phyloP scores from a whole-genome alignment of 2,888 invertebrate species.

The Polylopha cassiicola region DNA sequence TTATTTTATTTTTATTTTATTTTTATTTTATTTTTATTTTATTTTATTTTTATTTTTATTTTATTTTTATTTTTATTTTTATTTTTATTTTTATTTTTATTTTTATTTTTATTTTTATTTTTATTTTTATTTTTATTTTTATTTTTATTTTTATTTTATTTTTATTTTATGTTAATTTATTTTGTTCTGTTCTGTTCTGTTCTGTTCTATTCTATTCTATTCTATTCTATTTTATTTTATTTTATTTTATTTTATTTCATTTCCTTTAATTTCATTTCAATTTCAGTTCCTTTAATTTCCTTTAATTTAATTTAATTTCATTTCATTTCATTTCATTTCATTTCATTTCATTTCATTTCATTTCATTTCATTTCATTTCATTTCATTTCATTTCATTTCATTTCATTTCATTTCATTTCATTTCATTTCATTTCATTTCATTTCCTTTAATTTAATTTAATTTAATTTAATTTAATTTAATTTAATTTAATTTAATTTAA shows the following conservation, averaged over 20 bases:
- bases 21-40: slow-evolving; percentile 3
- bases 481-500: too few relatives aligned
- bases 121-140: slow-evolving; percentile 1
- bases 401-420: slow-evolving; percentile 7
- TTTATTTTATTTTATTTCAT: slow-evolving; percentile 2
- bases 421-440: too few relatives aligned
- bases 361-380: slow-evolving; percentile 6
- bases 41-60: slow-evolving; percentile 2
- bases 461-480: too few relatives aligned
- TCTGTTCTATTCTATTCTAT: slow-evolving; percentile 1
- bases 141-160: slow-evolving; percentile 1
- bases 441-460: too few relatives aligned
- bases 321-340: slow-evolving; percentile 7
- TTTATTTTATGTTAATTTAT: slow-evolving; percentile 1
- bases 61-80: slow-evolving; percentile 1
- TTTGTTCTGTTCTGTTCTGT: slow-evolving; percentile 1
- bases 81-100: slow-evolving; percentile 2
- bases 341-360: slow-evolving; percentile 6
- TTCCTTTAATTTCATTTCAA: too few relatives aligned
- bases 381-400: slow-evolving; percentile 6
- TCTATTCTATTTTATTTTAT: slow-evolving; percentile 1
- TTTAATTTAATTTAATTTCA: too few relatives aligned
- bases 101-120: slow-evolving; percentile 2
- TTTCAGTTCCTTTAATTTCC: too few relatives aligned
- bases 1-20: slow-evolving; percentile 1